Percentiles rank a stretch among this genome's conserved stretches.
These are phyloP conservation scores for Lycaena phlaeas DNA, from an alignment of 2,888 invertebrate species.

Conservation along the genomic window DNA sequence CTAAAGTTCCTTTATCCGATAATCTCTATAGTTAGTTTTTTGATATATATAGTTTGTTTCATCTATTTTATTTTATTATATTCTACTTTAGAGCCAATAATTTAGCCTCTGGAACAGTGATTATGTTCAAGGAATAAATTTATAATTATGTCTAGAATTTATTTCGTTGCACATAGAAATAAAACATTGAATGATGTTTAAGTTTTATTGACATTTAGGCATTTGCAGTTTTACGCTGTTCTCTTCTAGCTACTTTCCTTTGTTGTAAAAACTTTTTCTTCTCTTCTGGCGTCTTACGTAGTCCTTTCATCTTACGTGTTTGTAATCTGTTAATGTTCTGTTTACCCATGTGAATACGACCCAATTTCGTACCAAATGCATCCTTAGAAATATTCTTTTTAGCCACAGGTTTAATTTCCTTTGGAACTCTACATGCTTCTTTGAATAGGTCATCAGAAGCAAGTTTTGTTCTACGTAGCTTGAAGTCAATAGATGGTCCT, in stretches of 20 bases:
- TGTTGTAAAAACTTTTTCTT: slow-evolving; percentile 73
- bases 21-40: no score
- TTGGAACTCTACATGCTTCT: slow-evolving; percentile 85
- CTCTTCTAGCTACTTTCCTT: slow-evolving; percentile 51
- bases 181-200: slow-evolving; percentile 4
- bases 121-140: no score
- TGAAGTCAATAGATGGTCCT: slow-evolving; percentile 92
- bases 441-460: slow-evolving; percentile 93
- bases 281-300: slow-evolving; percentile 82
- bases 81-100: no score
- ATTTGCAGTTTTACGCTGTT: slow-evolving; percentile 32
- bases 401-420: slow-evolving; percentile 82
- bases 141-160: no score
- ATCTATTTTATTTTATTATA: no score
- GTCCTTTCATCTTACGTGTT: slow-evolving; percentile 92
- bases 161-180: slow-evolving; percentile 8
- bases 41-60: no score
- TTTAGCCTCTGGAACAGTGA: no score
- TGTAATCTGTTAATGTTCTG: slow-evolving; percentile 90
- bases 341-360: slow-evolving; percentile 93
- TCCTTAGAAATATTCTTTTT: slow-evolving; percentile 94
- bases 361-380: slow-evolving; percentile 89
- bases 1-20: no score
- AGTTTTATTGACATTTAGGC: slow-evolving; percentile 29
- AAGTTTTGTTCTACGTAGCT: slow-evolving; percentile 87